phyloP scores from a whole-genome alignment of 2,888 invertebrate species.

The Lucinisca nassula region DNA sequence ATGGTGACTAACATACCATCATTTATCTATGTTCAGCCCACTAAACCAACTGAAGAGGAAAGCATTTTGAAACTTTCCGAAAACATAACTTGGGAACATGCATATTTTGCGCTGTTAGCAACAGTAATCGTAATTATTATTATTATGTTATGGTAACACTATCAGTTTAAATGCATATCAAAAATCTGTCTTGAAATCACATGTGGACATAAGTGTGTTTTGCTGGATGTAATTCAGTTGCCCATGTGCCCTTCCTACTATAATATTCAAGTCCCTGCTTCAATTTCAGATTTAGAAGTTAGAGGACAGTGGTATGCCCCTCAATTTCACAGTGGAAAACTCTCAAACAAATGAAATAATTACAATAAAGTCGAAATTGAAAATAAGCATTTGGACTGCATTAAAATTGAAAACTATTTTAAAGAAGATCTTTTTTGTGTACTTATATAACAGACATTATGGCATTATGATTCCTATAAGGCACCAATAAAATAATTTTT shows the following conservation, averaged over 20 bases:
- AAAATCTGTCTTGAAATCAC: neutral
- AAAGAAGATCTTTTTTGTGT: neutral
- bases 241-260: slow-evolving; percentile 5
- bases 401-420: neutral
- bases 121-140: neutral
- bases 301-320: neutral
- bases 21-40: neutral
- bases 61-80: neutral
- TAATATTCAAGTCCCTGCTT: neutral
- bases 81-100: neutral
- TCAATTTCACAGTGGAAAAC: neutral
- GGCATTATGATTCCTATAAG: neutral
- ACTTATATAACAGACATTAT: neutral
- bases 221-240: neutral
- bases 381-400: neutral
- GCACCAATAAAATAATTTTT: neutral
- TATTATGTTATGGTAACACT: neutral
- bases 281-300: neutral
- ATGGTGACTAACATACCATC: neutral
- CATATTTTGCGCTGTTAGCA: neutral
- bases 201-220: neutral
- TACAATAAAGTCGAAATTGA: neutral
- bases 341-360: neutral
- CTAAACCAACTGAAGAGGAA: neutral
- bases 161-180: neutral